Base-by-base conservation (phyloP, 2,888 invertebrate species). In the Phlogophora meticulosa region DNA sequence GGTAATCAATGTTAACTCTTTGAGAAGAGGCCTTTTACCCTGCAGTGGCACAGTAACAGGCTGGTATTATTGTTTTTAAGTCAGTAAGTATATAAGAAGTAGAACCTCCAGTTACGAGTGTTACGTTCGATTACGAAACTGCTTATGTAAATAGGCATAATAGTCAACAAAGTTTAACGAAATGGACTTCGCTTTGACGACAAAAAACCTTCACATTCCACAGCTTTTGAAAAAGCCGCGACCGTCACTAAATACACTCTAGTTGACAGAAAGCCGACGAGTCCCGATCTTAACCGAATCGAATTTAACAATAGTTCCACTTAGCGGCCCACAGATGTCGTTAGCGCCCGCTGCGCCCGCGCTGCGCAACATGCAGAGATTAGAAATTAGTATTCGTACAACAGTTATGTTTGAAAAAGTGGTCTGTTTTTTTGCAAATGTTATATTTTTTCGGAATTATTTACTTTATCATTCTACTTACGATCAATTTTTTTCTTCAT, bases 321-420 rank as follows among this genome's bases (percentile, higher is more conserved):
- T 95, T 94, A 94, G 91, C 87, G 88, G 85, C 89, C 84, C 87
- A 92, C 88, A 95, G 94, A 95, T 94, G 94, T 94, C 94, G 94
- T 94, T 95, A 94, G 91, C 89, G 87, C 94, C 92, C 88, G 94
- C 94, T 94, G 94, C 85, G 94, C 81, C 70, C 76, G 84, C 86
- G 84, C 83, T 77, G 76, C 76, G 78, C 82, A 76, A 86, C 91
- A 89, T 85, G 90, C 91, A 80, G 89, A 80, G 90, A 89, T 90
- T 84, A 84, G 80, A 90, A 92, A 92, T 93, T 91, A 85, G 87
- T 88, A 81, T 79, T 78, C 80, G 73, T 77, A 67, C 34, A 42
- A 60, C 62, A 66, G 74, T 79, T 81, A 73, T 56, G 65, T 71
- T 83, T 72, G 63, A 61, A 66, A 72, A 72, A 55, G 45, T 20